Percentiles rank a stretch among this genome's conserved stretches.
These are phyloP conservation scores for Scelioninae gen. 2 DNA, from an alignment of 2,888 invertebrate species.

Conservation along the genomic window DNA sequence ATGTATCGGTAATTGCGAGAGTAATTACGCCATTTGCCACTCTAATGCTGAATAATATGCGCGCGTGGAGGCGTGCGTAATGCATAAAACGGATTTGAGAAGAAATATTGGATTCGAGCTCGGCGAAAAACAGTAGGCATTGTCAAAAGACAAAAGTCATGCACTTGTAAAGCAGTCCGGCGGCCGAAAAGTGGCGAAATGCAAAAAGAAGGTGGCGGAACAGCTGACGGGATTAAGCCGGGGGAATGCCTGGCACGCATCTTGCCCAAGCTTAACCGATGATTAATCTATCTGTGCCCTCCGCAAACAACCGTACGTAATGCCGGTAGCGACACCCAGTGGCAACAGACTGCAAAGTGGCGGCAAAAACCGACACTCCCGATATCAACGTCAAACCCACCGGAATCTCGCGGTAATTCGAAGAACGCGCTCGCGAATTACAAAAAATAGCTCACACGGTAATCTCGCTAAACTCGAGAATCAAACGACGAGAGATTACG, in stretches of 20 bases:
- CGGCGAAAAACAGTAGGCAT: conserved; percentile 42
- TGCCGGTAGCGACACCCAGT: conserved; percentile 26
- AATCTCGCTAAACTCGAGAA: conserved; percentile 50
- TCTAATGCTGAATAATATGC: conserved; percentile 48
- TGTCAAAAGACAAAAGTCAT: conserved; percentile 37
- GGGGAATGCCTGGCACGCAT: conserved; percentile 63
- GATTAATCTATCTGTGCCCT: conserved; percentile 72
- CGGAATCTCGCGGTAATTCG: conserved; percentile 62
- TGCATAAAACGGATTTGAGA: conserved; percentile 22
- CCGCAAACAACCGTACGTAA: conserved; percentile 66
- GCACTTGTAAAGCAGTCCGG: conserved; percentile 31
- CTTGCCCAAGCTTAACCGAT: conserved; percentile 70
- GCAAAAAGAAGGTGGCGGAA: conserved; percentile 54
- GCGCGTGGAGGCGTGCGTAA: conserved; percentile 12
- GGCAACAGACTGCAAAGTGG: conserved; percentile 10
- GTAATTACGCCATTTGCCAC: conserved; percentile 47
- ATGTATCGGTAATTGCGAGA: conserved; percentile 49
- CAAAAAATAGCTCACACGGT: conserved; percentile 35
- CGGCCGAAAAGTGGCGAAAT: conserved; percentile 49
- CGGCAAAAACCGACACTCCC: conserved; percentile 64
- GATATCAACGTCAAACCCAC: conserved; percentile 64
- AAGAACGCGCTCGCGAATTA: conserved; percentile 29
- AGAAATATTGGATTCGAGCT: conserved; percentile 57
- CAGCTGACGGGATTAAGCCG: conserved; percentile 65
- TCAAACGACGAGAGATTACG: conserved; percentile 49